Conservation (phyloP, 2,888 invertebrate species). For the Drosophila neonasuta region DNA sequence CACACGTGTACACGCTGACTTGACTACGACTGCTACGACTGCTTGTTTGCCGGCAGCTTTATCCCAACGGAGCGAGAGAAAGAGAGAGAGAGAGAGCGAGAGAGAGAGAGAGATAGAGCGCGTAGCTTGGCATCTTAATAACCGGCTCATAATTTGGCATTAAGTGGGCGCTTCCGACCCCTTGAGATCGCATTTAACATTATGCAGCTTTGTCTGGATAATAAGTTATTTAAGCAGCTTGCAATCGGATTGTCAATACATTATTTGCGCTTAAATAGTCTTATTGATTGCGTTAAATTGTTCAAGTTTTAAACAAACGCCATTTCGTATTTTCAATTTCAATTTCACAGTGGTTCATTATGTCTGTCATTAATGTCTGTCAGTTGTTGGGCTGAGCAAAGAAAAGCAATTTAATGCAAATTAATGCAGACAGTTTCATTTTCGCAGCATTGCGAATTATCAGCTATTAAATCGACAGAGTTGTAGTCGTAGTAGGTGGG, state of each 20-base stretch:
- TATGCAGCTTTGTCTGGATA: constrained; percentile 27
- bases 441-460: constrained; percentile 35
- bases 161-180: constrained; percentile 37
- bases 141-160: constrained; percentile 65
- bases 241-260: neutral
- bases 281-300: neutral
- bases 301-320: neutral
- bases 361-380: constrained; percentile 8
- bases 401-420: constrained; percentile 48
- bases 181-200: constrained; percentile 33
- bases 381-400: neutral
- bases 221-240: constrained; percentile 20
- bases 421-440: constrained; percentile 37
- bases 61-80: neutral
- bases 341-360: constrained; percentile 22
- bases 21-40: constrained; percentile 22
- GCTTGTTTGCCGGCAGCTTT: neutral
- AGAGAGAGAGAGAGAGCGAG: neutral
- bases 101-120: neutral
- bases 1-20: constrained; percentile 60
- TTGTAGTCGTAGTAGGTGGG: too few species aligned
- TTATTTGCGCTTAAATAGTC: neutral
- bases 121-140: constrained; percentile 36
- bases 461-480: constrained; percentile 41
- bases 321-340: constrained; percentile 26